Evolutionary conservation across 1,140 invertebrate species (phyloP).

Genomic region (Scaptomyza graminum): DNA sequence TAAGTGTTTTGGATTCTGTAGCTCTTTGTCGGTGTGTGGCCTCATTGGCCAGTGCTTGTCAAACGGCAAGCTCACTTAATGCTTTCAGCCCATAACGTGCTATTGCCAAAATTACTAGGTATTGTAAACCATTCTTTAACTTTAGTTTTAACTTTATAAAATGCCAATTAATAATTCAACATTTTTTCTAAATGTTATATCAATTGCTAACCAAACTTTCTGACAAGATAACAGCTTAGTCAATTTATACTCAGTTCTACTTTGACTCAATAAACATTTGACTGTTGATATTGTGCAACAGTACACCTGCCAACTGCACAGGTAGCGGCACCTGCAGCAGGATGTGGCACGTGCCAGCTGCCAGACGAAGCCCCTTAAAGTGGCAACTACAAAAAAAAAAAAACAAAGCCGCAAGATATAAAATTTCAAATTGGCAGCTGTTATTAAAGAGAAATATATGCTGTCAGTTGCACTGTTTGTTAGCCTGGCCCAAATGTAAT

Average conservation of each 20-base stretch:
- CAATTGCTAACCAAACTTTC: too few relatives aligned
- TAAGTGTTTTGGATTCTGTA: neutral
- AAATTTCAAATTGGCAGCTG: conserved; percentile 72
- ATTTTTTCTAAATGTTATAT: too few relatives aligned
- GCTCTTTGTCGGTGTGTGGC: conserved; percentile 16
- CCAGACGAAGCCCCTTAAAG: conserved; percentile 29
- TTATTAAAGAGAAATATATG: conserved; percentile 8
- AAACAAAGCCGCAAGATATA: conserved; percentile 50
- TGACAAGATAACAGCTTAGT: too few relatives aligned
- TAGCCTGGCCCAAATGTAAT: conserved; percentile 50
- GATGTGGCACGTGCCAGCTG: conserved; percentile 57
- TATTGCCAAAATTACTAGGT: neutral
- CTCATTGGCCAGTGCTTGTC: conserved; percentile 20
- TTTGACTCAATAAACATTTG: neutral
- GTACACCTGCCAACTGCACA: too few relatives aligned
- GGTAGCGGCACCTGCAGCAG: conserved; percentile 47
- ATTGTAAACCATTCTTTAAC: neutral
- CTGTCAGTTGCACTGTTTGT: conserved; percentile 32
- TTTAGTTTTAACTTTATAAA: neutral
- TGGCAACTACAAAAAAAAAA: conserved; percentile 15
- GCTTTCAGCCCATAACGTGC: neutral
- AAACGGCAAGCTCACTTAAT: conserved; percentile 43
- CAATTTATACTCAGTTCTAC: neutral
- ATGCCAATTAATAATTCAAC: neutral
- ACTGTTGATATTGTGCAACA: neutral